phyloP scores from a whole-genome alignment of 2,113 vertebrate species.

The Hiodon tergisus region DNA sequence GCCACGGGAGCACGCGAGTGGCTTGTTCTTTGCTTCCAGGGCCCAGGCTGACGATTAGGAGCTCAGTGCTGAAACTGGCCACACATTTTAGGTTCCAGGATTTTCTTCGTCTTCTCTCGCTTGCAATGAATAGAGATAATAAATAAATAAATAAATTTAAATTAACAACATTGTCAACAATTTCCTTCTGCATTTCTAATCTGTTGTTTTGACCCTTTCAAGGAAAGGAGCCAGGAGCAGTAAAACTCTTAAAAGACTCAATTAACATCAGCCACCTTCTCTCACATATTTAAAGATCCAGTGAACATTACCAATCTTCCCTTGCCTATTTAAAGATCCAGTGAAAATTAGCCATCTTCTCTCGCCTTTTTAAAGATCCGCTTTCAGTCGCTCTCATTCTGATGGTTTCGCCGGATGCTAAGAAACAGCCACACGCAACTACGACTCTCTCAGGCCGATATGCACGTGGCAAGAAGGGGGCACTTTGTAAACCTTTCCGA shows the following conservation, averaged over 20 bases:
- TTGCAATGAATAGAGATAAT: slow-evolving; percentile 18
- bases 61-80: slow-evolving; percentile 2
- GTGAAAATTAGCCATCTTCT: background rate
- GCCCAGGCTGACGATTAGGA: slow-evolving; percentile 43
- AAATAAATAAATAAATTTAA: slow-evolving; percentile 6
- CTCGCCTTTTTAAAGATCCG: background rate
- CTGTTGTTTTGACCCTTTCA: no score
- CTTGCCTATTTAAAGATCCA: background rate
- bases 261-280: background rate
- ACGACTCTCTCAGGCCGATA: background rate
- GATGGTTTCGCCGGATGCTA: background rate
- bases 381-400: background rate
- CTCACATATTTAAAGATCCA: background rate
- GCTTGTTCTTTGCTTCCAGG: slow-evolving; percentile 41
- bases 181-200: no score
- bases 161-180: background rate
- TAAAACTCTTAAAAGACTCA: background rate
- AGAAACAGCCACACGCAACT: background rate
- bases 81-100: slow-evolving; percentile 16
- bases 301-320: background rate
- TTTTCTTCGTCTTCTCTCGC: slow-evolving; percentile 29
- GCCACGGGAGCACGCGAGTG: slow-evolving; percentile 48
- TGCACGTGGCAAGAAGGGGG: background rate
- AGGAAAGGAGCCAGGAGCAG: background rate
- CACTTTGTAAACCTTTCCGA: background rate